These are phyloP conservation scores for Mesembrinibis cayennensis DNA, from an alignment of 2,113 vertebrate genomes.

Conservation along the genomic window DNA sequence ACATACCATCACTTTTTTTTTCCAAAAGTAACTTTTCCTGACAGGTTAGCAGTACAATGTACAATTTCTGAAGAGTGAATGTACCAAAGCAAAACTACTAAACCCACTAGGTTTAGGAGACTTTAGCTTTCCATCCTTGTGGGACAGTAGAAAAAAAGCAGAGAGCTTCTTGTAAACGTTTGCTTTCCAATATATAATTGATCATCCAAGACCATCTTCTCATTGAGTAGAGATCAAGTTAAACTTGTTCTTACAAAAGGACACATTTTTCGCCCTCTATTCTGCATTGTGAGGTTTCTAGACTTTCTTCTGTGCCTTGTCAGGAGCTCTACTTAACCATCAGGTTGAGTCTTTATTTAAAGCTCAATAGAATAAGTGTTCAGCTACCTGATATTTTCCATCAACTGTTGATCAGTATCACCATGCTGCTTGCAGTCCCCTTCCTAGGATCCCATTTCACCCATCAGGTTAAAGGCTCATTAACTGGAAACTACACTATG, in stretches of 20 bases:
- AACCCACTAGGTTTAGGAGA: neutral
- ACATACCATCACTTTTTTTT: neutral
- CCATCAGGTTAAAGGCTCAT: neutral
- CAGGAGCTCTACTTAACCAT: neutral
- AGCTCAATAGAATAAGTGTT: neutral
- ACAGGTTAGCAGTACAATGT: neutral
- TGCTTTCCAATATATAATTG: neutral
- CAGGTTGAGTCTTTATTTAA: neutral
- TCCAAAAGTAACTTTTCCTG: neutral
- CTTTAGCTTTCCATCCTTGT: neutral
- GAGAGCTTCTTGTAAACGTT: neutral
- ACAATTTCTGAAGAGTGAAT: neutral
- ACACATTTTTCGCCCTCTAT: rapidly evolving
- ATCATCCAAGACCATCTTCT: neutral
- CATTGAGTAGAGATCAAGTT: neutral
- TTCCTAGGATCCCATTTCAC: neutral
- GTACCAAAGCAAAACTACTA: neutral
- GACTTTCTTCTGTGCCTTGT: neutral
- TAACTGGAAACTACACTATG: neutral
- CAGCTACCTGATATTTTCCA: neutral
- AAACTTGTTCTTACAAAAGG: neutral
- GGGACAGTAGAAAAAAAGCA: neutral
- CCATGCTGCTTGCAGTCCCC: neutral
- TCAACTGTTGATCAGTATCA: neutral
- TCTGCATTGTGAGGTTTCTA: neutral